Evolutionary conservation across 2,113 vertebrate genomes (phyloP), one percentile per base, ranked within the genome.

Genomic region (Colinus virginianus): DNA sequence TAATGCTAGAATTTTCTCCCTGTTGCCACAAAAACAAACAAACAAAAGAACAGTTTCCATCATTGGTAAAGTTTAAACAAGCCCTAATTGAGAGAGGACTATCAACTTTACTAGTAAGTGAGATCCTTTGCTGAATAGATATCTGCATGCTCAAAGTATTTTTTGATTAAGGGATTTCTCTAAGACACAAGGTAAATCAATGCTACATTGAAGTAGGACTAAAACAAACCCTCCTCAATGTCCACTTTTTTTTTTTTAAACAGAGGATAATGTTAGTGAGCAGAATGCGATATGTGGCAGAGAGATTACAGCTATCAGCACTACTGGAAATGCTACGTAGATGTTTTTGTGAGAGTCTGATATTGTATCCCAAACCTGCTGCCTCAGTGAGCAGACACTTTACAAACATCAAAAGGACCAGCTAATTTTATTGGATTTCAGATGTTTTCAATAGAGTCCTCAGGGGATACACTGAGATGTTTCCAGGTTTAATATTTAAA

Each of bases 401-500:
- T 58, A 76, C 61, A 88, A 85, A 66, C 68, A 90, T 88, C 90
- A 85, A 83, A 94, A 88, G 64, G 42, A 56, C 22, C 42, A 45
- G 22, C 36, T 78, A 62, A 91, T 94, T 96, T 91, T 94, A 95
- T 87, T 93, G 80, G 46, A 53, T 89, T 94, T 86, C 40, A 75
- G 75, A 83, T 87, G 75, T 90, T 95, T 89, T 94, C 72, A 81
- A 70, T 67, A 84, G 78, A 58, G 68, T 94, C 88, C 25, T 32
- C 49, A 48, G 91, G 66, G 72, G 34, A 67, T 80, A 82, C 28
- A 75, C 4, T 61, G 72, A 56, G 36, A 75, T 56, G 28, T 69
- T 49, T 86, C 77, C 85, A 64, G 55, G 61, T 74, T 94, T 83
- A 95, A 93, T 92, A 94, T 87, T 94, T 83, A 96, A 93, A 78